A percentile compares a stretch with the other conserved stretches of the same genome.
Evolutionary conservation across 2,113 vertebrate species (phyloP).

Genomic region (Myanophis thanlyinensis): DNA sequence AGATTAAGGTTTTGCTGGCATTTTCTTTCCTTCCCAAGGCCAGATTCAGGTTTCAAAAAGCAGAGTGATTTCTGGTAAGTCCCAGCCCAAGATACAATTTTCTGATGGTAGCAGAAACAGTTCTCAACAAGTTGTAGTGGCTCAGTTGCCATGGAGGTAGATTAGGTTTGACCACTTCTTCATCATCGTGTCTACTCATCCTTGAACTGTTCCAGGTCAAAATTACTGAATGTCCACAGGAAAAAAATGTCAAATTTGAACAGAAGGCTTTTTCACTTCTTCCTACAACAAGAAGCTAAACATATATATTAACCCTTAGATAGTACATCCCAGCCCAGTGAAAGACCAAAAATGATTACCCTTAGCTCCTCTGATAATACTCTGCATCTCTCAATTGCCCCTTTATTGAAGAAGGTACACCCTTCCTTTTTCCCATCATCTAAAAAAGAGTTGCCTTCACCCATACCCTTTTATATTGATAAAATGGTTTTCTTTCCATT

Average conservation of each 20-base stretch:
- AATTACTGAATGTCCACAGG: neutral
- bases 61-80: neutral
- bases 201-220: neutral
- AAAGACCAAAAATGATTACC: neutral
- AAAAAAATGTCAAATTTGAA: neutral
- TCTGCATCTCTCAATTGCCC: neutral
- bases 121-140: neutral
- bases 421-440: neutral
- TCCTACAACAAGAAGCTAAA: neutral
- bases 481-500: slow-evolving; percentile 23
- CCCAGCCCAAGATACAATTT: neutral
- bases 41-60: neutral
- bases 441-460: neutral
- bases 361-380: neutral
- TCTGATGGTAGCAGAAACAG: neutral
- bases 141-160: neutral
- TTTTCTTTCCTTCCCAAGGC: neutral
- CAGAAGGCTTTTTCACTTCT: neutral
- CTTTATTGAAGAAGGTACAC: neutral
- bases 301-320: neutral
- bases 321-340: neutral
- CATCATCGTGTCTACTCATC: neutral
- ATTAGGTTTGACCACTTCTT: neutral
- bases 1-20: neutral
- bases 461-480: neutral